Conservation (phyloP, 2,888 invertebrate species). For the Fragum fragum region DNA sequence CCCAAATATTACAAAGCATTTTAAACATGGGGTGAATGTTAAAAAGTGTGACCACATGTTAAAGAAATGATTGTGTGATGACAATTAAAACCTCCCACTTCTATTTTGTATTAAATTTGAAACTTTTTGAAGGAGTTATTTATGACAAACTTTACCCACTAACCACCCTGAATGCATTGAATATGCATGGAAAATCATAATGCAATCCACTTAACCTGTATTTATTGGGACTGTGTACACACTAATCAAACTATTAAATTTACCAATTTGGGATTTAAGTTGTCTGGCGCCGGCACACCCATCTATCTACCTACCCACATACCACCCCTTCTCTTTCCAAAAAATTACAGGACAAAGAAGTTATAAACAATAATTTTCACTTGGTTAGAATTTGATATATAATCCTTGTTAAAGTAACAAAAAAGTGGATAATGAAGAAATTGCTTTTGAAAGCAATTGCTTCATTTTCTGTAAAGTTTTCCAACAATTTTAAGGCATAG, state of each 20-base stretch:
- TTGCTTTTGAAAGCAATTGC: too few species aligned
- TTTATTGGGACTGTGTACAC: background rate
- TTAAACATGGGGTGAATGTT: background rate
- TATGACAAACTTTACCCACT: background rate
- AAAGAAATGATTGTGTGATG: background rate
- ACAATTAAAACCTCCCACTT: background rate
- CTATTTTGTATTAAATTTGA: background rate
- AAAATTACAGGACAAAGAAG: too few species aligned
- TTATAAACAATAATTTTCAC: too few species aligned
- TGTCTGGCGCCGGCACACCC: background rate
- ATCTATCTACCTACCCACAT: background rate
- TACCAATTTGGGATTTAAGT: background rate
- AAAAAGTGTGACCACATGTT: background rate
- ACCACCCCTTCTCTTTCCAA: too few species aligned
- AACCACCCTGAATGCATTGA: background rate
- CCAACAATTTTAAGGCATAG: too few species aligned
- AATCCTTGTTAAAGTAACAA: too few species aligned
- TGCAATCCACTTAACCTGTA: background rate
- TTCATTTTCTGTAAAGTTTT: too few species aligned
- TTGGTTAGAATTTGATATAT: too few species aligned
- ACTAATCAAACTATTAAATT: background rate
- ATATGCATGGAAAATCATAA: background rate
- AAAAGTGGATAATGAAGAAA: too few species aligned
- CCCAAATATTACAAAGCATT: background rate
- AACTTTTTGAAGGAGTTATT: background rate